phyloP scores from a whole-genome alignment of 2,888 invertebrate genomes.

The Tetragnatha montana region DNA sequence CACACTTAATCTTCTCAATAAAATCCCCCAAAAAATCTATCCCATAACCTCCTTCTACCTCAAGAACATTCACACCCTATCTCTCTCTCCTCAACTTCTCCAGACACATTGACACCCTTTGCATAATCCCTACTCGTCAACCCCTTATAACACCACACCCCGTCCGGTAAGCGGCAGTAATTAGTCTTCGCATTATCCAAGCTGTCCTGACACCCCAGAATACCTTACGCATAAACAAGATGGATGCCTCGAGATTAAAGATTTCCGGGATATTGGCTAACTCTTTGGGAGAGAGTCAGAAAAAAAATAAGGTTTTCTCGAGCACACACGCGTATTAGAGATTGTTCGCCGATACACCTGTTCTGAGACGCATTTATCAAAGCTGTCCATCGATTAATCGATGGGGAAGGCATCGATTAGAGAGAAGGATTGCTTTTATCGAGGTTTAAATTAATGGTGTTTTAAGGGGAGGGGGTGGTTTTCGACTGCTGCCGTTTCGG shows the following conservation, averaged over 20 bases:
- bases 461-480: conserved; percentile 3
- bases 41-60: no score
- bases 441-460: conserved; percentile 35
- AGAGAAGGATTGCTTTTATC: conserved; percentile 49
- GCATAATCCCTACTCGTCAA: conserved; percentile 30
- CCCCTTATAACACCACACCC: conserved; percentile 21
- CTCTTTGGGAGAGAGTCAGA: neutral
- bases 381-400: conserved; percentile 56
- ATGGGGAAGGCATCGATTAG: conserved; percentile 43
- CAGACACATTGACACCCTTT: neutral
- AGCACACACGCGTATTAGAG: neutral
- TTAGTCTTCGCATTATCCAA: conserved; percentile 46
- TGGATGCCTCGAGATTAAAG: conserved; percentile 60
- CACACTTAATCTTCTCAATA: no score
- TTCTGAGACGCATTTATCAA: conserved; percentile 55
- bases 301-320: neutral
- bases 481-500: neutral
- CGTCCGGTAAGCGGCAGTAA: conserved; percentile 20
- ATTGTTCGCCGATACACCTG: conserved; percentile 60
- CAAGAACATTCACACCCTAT: no score
- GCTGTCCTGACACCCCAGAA: conserved; percentile 47
- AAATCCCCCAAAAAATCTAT: no score
- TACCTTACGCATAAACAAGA: conserved; percentile 58
- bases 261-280: conserved; percentile 29
- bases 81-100: no score